These are phyloP conservation scores for Passerina amoena DNA, from an alignment of 2,113 vertebrate genomes.

Conservation along the genomic window DNA sequence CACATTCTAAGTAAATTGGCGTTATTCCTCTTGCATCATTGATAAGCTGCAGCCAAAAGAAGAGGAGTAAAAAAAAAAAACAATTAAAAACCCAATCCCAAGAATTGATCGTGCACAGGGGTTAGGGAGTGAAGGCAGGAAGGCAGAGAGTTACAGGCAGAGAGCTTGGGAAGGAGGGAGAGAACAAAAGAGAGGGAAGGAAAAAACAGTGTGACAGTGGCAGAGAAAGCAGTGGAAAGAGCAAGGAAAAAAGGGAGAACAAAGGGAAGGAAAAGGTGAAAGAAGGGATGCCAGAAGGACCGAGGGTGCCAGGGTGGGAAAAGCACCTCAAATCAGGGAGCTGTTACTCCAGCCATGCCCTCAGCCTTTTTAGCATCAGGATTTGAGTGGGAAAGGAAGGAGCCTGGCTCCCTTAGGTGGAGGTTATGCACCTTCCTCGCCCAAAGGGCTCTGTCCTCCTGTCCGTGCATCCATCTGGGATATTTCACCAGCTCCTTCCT, in stretches of 20 bases:
- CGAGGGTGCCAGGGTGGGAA: not conserved
- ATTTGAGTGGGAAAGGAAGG: not conserved
- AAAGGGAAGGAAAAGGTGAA: not conserved
- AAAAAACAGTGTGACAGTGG: not conserved
- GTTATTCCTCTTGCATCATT: slow-evolving; percentile 83
- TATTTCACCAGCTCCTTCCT: slow-evolving; percentile 27
- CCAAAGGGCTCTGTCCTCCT: not conserved
- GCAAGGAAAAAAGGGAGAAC: not conserved
- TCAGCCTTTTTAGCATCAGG: not conserved
- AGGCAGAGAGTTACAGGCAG: not conserved
- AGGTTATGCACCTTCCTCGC: not conserved
- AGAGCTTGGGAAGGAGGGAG: not conserved
- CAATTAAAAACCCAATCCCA: slow-evolving; percentile 55
- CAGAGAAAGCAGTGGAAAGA: not conserved
- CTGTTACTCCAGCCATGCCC: not conserved
- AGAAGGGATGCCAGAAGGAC: not conserved
- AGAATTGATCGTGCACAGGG: not conserved
- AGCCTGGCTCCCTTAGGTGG: not conserved
- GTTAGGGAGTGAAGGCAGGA: not conserved
- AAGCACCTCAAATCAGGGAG: not conserved
- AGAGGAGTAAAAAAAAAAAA: slow-evolving; percentile 44
- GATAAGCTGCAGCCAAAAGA: slow-evolving; percentile 80
- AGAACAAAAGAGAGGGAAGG: slow-evolving; percentile 3
- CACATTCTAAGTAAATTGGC: slow-evolving; percentile 86
- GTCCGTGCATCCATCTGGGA: not conserved